Percentiles rank a stretch among this genome's conserved stretches.
Evolutionary conservation across 2,113 vertebrate genomes (phyloP).

Genomic region (Ictidomys tridecemlineatus): DNA sequence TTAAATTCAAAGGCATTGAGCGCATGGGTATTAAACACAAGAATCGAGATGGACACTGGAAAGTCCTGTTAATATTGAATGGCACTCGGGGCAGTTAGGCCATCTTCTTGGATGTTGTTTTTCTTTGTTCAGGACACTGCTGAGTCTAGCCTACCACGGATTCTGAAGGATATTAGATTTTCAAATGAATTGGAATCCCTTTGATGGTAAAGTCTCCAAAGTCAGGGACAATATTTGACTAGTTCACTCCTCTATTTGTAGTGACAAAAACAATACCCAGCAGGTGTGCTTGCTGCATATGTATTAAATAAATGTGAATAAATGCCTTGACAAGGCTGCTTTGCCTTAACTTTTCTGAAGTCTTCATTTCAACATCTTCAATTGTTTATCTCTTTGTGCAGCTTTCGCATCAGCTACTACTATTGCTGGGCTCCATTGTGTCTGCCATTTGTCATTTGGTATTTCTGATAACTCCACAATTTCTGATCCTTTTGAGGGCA

Average conservation of each 20-base stretch:
- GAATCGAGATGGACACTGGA: not conserved
- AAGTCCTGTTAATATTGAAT: not conserved
- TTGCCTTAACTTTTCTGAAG: not conserved
- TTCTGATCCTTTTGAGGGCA: not conserved
- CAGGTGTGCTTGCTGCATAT: not conserved
- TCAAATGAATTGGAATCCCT: not conserved
- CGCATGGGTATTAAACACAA: not conserved
- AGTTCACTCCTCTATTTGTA: not conserved
- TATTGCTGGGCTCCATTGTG: not conserved
- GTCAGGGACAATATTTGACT: not conserved
- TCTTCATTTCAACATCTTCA: not conserved
- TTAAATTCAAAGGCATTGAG: not conserved
- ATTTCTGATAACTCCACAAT: not conserved
- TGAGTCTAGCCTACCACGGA: not conserved
- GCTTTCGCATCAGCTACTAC: not conserved
- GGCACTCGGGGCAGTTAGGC: no score
- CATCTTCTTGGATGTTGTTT: not conserved
- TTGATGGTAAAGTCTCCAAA: not conserved
- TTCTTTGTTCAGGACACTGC: not conserved
- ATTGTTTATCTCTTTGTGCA: accelerated
- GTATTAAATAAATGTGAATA: not conserved
- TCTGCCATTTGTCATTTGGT: not conserved
- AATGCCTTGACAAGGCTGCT: not conserved
- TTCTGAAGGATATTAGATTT: not conserved
- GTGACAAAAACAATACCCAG: not conserved